Base-by-base conservation (phyloP, 2,113 vertebrate species). In the Heterotilapia buettikoferi region DNA sequence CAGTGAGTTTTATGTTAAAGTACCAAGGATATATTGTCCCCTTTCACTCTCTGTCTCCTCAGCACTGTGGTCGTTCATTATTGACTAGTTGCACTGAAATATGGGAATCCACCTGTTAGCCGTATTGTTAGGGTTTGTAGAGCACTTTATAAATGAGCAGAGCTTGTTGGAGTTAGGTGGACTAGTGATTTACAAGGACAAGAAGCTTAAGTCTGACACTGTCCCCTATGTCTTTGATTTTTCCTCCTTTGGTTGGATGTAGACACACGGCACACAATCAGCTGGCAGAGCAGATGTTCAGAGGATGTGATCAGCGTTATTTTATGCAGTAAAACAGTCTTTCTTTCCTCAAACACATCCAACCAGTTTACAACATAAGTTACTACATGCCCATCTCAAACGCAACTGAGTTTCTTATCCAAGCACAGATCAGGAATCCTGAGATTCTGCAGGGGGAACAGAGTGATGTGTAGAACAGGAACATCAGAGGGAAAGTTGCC, bases 201-300 rank as follows among this genome's bases (percentile, higher is more conserved):
- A 59, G 26, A 59, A 16, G 56, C 26, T 59, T 16, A 9, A 31
- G 29, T 4, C 1, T 61, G 57, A 33, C 57, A 33, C 29, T 6
- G 3, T 0, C 57, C 9, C 8, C 16, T 6, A 19, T 61, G 57
- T 61, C 57, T 61, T 19, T 63, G 18, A 33, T 36, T 63, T 63
- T 36, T 36, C 18, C 61, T 66, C 31, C 9, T 66, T 12, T n/a
- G 61, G 10, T 66, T 66, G 61, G 19, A 38, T 66, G 31, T n/a
- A 66, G 33, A 66, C 6, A 36, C 10, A 36, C 18, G 1, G 1
- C 33, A 38, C 61, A 1, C 0, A 0, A n/a, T n/a, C 33, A 66
- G 33, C 61, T 38, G 61, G 61, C 61, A 66, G 33, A 66, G 33
- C 33, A 66, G 61, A n/a, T 66, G 61, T 38, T n/a, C 33, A 66